A percentile compares a stretch with the other conserved stretches of the same genome.
These are phyloP conservation scores for Eulemur coronatus DNA, from an alignment of 2,797 vertebrate species.

Conservation along the genomic window DNA sequence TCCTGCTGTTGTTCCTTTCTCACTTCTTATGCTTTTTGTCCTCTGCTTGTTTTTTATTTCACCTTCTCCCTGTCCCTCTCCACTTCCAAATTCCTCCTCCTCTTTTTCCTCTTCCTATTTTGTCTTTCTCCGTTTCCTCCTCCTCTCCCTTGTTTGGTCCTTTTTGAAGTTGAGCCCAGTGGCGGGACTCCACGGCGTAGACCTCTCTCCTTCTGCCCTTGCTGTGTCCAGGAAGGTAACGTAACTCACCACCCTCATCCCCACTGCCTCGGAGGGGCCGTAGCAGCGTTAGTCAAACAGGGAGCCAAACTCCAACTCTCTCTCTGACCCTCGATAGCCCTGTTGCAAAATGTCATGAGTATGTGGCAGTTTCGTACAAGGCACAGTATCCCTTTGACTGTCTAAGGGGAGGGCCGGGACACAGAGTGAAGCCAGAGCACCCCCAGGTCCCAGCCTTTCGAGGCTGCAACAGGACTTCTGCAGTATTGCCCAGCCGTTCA, in stretches of 20 bases:
- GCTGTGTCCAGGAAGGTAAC: constrained; percentile 99
- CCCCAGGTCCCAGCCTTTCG: background rate
- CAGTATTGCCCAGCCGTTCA: accelerated
- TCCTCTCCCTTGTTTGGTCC: constrained; percentile 86
- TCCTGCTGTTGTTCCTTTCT: constrained; percentile 84
- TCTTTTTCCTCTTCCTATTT: constrained; percentile 78
- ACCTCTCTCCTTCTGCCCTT: constrained; percentile 99
- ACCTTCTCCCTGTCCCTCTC: constrained; percentile 82
- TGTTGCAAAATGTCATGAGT: constrained; percentile 73
- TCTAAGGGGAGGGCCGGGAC: constrained; percentile 64
- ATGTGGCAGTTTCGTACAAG: constrained; percentile 78
- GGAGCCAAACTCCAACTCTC: constrained; percentile 46
- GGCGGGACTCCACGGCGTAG: constrained; percentile 97
- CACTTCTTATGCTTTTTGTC: constrained; percentile 84
- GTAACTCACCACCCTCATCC: constrained; percentile 85
- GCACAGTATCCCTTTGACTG: constrained; percentile 84
- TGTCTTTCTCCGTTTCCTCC: constrained; percentile 71
- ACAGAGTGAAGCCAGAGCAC: background rate
- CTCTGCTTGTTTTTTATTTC: constrained; percentile 86
- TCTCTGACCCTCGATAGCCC: constrained; percentile 62
- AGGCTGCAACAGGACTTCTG: background rate
- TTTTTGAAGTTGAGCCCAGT: constrained; percentile 98
- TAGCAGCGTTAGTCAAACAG: constrained; percentile 79
- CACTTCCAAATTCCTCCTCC: constrained; percentile 82
- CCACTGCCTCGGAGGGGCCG: constrained; percentile 82